Base-by-base conservation (phyloP, 2,888 invertebrate species). In the Hoplodrina blanda region DNA sequence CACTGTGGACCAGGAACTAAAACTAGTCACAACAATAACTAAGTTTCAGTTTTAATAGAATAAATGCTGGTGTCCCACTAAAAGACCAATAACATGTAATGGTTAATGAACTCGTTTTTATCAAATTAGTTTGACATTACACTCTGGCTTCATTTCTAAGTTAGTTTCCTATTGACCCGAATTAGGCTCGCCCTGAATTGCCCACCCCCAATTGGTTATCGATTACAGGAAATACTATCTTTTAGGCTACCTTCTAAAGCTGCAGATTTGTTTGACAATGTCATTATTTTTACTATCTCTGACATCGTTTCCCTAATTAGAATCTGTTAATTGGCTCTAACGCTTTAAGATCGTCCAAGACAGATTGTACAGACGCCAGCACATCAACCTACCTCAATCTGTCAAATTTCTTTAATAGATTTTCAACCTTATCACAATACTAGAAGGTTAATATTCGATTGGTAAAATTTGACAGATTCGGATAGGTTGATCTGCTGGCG, bases 131-230 rank as follows among this genome's bases (percentile, higher is more conserved):
- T 62, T 53, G 53, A 50, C 37, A 50, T 53, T 30, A 64, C 49
- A 69, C 10, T 62, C 44, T 61, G 60, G 57, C 17, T 52, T 62
- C 10, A 59, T 69, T 70, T 62, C 46, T 60, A n/a, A n/a, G n/a
- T n/a, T 69, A 65, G 55, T 71, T 75, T 74, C 81, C 80, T 75
- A 83, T 72, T 85, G 82, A 85, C 87, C 86, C 81, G 62, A 83
- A 84, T 81, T 64, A 52, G 62, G 59, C 60, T 62, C 69, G 81
- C 70, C 83, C 81, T 73, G 60, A 82, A 83, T 86, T 67, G 52
- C 65, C 77, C 70, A 79, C 66, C 80, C 78, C 76, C 80, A 69
- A 82, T 71, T 71, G 60, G 66, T 76, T 80, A 83, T 83, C 67
- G 84, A 85, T 85, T 78, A 62, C 53, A 66, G 33, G 37, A 67